Evolutionary conservation across 2,113 vertebrate genomes (phyloP).

Genomic region (Odobenus rosmarus): DNA sequence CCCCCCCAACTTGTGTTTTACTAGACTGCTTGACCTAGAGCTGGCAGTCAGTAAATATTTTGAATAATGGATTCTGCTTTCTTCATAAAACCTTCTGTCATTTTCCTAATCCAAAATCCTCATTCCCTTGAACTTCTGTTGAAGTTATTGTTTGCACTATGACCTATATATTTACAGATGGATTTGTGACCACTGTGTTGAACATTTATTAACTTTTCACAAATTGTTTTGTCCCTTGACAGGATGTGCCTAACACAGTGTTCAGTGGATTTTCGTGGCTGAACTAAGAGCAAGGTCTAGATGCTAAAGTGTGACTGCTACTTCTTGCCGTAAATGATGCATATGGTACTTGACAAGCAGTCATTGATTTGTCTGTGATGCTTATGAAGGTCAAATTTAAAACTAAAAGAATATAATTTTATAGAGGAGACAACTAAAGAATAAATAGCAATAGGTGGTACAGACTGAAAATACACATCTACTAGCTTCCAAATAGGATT

Average conservation of each 20-base stretch:
- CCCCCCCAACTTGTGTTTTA: not conserved
- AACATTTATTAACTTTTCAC: not conserved
- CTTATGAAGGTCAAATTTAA: not conserved
- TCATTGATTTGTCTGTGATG: not conserved
- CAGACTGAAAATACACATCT: not conserved
- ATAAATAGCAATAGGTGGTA: not conserved
- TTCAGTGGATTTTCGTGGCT: not conserved
- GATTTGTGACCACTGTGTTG: not conserved
- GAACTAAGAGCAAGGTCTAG: not conserved
- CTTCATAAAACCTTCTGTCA: not conserved
- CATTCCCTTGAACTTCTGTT: not conserved
- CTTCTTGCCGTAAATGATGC: not conserved
- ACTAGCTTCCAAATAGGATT: not conserved
- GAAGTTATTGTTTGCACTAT: not conserved
- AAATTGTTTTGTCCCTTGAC: not conserved
- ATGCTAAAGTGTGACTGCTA: not conserved
- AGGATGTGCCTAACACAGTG: not conserved
- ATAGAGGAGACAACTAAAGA: not conserved
- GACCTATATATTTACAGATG: not conserved
- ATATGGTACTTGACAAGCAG: not conserved
- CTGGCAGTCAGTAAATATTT: not conserved
- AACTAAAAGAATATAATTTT: constrained; percentile 23
- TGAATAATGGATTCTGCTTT: constrained; percentile 9
- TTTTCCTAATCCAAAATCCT: not conserved
- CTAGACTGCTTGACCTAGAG: not conserved